phyloP scores from a whole-genome alignment of 1,140 invertebrate genomes.

The Drosophila cardini region DNA sequence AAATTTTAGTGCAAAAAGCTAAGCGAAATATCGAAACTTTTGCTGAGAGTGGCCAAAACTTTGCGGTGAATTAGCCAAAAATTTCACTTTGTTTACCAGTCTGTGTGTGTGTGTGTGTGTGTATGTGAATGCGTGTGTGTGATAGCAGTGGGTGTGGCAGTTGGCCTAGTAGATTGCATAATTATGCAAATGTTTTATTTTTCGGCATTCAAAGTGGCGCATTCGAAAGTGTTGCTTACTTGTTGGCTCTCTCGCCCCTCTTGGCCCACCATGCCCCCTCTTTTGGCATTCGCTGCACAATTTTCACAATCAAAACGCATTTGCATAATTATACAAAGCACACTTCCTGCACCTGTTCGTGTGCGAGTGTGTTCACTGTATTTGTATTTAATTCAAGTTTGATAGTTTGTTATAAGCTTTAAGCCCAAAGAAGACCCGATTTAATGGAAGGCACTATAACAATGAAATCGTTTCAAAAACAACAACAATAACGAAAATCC shows the following conservation, averaged over 20 bases:
- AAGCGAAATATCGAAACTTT: slow-evolving; percentile 60
- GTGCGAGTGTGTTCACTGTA: slow-evolving; percentile 13
- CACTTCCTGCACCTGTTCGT: slow-evolving; percentile 24
- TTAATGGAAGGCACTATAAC: slow-evolving; percentile 40
- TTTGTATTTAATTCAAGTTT: slow-evolving; percentile 75
- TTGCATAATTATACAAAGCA: slow-evolving; percentile 76
- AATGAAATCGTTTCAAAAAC: slow-evolving; percentile 50
- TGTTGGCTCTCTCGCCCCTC: slow-evolving; percentile 48
- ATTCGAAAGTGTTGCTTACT: slow-evolving; percentile 76
- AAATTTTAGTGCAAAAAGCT: slow-evolving; percentile 52
- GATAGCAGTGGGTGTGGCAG: slow-evolving; percentile 43
- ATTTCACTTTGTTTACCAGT: slow-evolving; percentile 41
- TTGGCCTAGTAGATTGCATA: slow-evolving; percentile 73
- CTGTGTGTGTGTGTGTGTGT: neutral
- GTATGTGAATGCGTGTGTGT: slow-evolving; percentile 26
- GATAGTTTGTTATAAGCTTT: slow-evolving; percentile 78
- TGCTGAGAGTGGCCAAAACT: slow-evolving; percentile 50
- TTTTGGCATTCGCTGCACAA: slow-evolving; percentile 33
- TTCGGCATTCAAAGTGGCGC: slow-evolving; percentile 67
- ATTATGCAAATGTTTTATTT: slow-evolving; percentile 77
- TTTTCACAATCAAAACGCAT: slow-evolving; percentile 78
- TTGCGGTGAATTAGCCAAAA: slow-evolving; percentile 71
- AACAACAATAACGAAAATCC: slow-evolving; percentile 66
- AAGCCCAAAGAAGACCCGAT: slow-evolving; percentile 34
- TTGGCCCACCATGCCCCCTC: neutral